Percentiles rank a stretch among this genome's conserved stretches.
phyloP scores from a whole-genome alignment of 2,888 invertebrate species.

The Junonia oenone region DNA sequence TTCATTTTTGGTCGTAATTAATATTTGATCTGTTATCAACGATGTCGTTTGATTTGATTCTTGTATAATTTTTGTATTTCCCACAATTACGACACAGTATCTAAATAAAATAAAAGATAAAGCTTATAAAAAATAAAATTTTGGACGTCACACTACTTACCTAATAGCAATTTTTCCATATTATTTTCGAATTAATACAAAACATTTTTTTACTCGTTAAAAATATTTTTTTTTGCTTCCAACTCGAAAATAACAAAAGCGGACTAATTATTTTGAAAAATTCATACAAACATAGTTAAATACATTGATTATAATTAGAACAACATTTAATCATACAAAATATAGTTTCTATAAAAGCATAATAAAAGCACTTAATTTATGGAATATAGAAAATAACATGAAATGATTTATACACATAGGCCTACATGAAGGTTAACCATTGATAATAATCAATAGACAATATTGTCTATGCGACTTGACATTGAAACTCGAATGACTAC shows the following conservation, averaged over 20 bases:
- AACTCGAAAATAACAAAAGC: neutral
- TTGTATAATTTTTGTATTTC: neutral
- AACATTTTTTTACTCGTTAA: neutral
- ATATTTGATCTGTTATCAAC: neutral
- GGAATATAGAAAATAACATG: constrained; percentile 5
- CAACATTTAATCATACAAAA: constrained; percentile 4
- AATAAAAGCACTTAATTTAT: constrained; percentile 13
- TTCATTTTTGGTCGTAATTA: too few species aligned
- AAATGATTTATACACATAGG: constrained; percentile 1
- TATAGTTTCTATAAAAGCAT: constrained; percentile 17
- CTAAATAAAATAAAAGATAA: neutral
- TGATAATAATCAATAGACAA: neutral
- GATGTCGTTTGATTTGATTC: neutral
- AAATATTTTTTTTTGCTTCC: constrained; percentile 2
- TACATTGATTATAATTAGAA: neutral
- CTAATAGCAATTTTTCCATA: neutral
- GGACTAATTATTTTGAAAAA: constrained; percentile 1
- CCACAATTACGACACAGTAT: neutral
- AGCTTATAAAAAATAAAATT: neutral
- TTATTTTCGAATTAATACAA: neutral
- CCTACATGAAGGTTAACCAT: constrained; percentile 1
- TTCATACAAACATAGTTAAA: neutral
- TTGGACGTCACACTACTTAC: constrained; percentile 2
- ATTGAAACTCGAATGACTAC: neutral
- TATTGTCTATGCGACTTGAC: neutral